Evolutionary conservation across 2,797 vertebrate species (phyloP), one percentile per base, ranked within the genome.

Genomic region (Takifugu rubripes): DNA sequence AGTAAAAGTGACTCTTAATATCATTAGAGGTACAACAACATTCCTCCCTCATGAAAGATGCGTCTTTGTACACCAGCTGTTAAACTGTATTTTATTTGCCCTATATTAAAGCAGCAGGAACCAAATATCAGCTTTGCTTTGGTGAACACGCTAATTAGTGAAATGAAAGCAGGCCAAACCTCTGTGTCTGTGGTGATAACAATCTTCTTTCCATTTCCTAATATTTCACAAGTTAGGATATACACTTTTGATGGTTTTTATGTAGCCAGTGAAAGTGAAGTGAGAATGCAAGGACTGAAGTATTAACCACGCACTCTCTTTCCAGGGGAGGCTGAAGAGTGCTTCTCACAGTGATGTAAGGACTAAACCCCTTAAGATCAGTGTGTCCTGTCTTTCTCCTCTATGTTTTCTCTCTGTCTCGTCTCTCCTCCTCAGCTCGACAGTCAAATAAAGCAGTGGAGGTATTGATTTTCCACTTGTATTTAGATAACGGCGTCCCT

Each of bases 341-440:
- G 94, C 94, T 92, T 96, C 95, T 95, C 97, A 98, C 94, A 95
- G 95, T 91, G 96, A 98, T 95, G 96, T 98, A 98, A 98, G 97
- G 86, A 91, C 77, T 88, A 90, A 88, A 90, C 77, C 77, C 78
- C 82, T 88, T 77, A 40, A 90, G 89, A 88, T 95, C 84, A 85
- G 87, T 92, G 88, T 94, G 85, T 93, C 90, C 84, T 81, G 89
- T 92, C 88, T 86, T 68, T 83, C 80, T 87, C 74, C 76, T 85
- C 63, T 78, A 40, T 82, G 76, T 88, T 77, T 67, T 56, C 59
- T 84, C 70, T 84, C 43, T 69, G 16, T 46, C 44, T 46, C 56
- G 74, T 87, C 79, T 84, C 70, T 81, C 56, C 88, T 68, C 77
- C 71, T 83, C 74, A 84, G 79, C 81, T 78, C 61, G 67, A 70